Evolutionary conservation across 2,113 vertebrate genomes (phyloP), one percentile per base, ranked within the genome.

Genomic region (Ciconia stormi): DNA sequence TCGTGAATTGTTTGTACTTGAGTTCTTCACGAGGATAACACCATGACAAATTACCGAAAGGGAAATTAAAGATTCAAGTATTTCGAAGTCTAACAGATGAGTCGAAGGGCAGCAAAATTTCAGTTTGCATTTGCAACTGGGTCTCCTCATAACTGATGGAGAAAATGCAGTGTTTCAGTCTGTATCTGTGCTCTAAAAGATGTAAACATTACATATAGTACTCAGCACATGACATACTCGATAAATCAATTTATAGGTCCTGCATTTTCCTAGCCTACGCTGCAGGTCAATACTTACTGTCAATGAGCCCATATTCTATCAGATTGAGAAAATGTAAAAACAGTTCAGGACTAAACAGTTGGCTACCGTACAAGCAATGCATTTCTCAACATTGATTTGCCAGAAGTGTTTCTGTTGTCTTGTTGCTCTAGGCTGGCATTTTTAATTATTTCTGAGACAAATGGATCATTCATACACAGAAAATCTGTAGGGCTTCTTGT

Each of bases 371-470:
- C 97, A 97, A 97, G 96, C 73, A 58, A 79, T 96, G 97, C 97
- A 98, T 98, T 98, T 98, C 98, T 98, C 97, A 97, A 95, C 98
- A 98, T 95, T 96, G 97, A 98, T 98, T 97, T 98, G 97, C 97
- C 98, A 97, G 98, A 98, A 98, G 97, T 98, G 96, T 97, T 98
- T 97, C 97, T 98, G 97, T 97, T 98, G 97, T 98, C 97, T 97
- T 97, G 95, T 98, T 98, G 98, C 98, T 98, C 95, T 95, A 98
- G 98, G 97, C 98, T 98, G 98, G 97, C 98, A 94, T 98, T 98
- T 98, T 98, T 98, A 98, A 98, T 98, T 98, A 98, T 98, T 98
- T 98, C 97, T 96, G 97, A 98, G 97, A 98, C 97, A 98, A 98
- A 98, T 95, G 97, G 97, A 98, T 98, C 97, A 85, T 94, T 94